Base-by-base conservation (phyloP, 2,888 invertebrate species). In the Torymus auratus region DNA sequence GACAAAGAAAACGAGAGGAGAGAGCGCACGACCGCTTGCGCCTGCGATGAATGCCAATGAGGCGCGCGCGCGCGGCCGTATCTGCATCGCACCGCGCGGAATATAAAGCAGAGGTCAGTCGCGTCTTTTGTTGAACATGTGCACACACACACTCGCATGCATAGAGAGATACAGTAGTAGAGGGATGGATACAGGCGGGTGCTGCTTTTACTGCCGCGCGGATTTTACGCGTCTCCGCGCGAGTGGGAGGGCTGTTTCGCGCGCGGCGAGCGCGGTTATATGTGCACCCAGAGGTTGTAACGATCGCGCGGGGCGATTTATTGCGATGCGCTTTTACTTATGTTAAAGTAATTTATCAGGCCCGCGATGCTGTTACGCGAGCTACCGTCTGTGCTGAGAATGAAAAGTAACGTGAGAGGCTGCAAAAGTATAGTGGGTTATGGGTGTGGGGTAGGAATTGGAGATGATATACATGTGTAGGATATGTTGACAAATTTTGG, bases 51-150 rank as follows among this genome's bases (percentile, higher is more conserved):
- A 78, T 78, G 72, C 58, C 73, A 78, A 68, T 73, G 67, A 80
- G 60, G 28, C 61, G 28, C 58, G 55, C 5, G 15, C 58, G 28
- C 61, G 28, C 58, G 55, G 12, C 13, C 58, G 68, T 65, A 68
- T 68, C 71, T 74, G 76, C 69, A 76, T 74, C 61, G 65, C 70
- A 3, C 64, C 23, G 56, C 15, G 53, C 64, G 50, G 78, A 78
- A 81, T 83, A 83, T 79, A 78, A 83, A 83, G 70, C 72, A 81
- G 78, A 81, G 72, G 81, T 81, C 69, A 72, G 55, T 75, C 71
- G 61, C 70, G 62, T 73, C 67, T 68, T 68, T 76, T 53, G 58
- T 61, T 2, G 58, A 28, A n/a, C 58, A 28, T n/a, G 11, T 52
- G 15, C 41, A 52, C 14, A 28, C 12, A 50, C 2, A 52, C 13